These are phyloP conservation scores for Cichlasoma orientale DNA, from an alignment of 2,797 vertebrate genomes.

Conservation along the genomic window DNA sequence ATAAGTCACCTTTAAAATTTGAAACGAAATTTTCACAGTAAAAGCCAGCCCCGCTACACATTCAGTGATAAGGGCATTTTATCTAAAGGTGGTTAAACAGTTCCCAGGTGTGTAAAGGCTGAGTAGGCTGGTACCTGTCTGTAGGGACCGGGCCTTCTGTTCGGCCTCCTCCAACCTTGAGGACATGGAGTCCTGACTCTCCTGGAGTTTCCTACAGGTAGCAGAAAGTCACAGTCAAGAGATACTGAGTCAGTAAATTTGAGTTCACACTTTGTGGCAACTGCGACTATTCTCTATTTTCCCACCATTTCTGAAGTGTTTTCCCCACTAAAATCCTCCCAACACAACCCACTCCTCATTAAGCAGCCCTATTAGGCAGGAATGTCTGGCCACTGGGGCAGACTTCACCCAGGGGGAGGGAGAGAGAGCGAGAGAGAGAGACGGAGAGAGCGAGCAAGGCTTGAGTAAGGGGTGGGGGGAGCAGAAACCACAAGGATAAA, in stretches of 20 bases:
- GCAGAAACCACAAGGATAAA: slow-evolving; percentile 77
- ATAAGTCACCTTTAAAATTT: neutral
- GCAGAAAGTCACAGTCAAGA: slow-evolving; percentile 63
- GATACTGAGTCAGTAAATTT: slow-evolving; percentile 65
- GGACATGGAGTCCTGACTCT: slow-evolving; percentile 92
- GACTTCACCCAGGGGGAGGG: slow-evolving; percentile 60
- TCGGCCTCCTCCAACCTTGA: slow-evolving; percentile 95
- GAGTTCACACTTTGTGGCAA: slow-evolving; percentile 63
- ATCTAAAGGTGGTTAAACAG: slow-evolving; percentile 8
- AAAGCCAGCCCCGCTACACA: neutral
- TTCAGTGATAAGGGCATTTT: slow-evolving; percentile 9
- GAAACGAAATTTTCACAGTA: neutral
- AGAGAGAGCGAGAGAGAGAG: neutral
- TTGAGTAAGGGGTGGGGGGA: slow-evolving; percentile 35
- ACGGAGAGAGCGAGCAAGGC: neutral
- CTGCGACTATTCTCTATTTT: slow-evolving; percentile 72
- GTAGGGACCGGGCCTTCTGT: slow-evolving; percentile 92
- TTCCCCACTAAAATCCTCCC: slow-evolving; percentile 76
- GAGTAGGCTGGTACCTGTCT: slow-evolving; percentile 87
- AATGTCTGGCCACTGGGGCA: slow-evolving; percentile 83
- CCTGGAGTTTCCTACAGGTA: slow-evolving; percentile 89
- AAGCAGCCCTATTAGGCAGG: slow-evolving; percentile 82
- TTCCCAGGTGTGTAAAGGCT: slow-evolving; percentile 1
- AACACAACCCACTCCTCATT: slow-evolving; percentile 81
- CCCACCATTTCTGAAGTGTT: slow-evolving; percentile 79